A percentile compares a stretch with the other conserved stretches of the same genome.
Evolutionary conservation across 2,797 vertebrate genomes (phyloP).

Genomic region (Myotis pilosus): DNA sequence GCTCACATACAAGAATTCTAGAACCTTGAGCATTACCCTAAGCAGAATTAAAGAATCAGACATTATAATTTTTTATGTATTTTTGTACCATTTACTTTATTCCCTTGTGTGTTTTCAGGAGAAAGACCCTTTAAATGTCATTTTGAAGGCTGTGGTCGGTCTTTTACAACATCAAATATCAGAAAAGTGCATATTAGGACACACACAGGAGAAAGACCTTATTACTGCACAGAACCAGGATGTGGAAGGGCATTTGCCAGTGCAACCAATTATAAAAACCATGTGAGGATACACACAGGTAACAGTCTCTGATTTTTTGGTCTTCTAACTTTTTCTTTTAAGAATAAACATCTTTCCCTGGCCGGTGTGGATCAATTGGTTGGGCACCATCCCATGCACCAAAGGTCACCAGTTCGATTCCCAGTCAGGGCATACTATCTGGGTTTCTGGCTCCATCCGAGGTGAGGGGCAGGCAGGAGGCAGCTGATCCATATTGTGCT

Average conservation of each 20-base stretch:
- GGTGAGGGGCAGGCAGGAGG: no score
- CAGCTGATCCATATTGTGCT: no score
- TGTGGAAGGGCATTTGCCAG: slow-evolving; percentile 98
- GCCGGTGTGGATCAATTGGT: background rate
- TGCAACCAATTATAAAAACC: slow-evolving; percentile 99
- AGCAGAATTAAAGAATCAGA: background rate
- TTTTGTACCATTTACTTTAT: slow-evolving; percentile 42
- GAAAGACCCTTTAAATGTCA: slow-evolving; percentile 99
- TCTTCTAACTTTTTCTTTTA: slow-evolving; percentile 14
- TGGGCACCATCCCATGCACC: no score
- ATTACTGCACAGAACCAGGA: slow-evolving; percentile 98
- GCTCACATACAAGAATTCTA: background rate
- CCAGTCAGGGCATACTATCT: no score
- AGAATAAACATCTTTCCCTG: background rate
- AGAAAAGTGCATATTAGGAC: slow-evolving; percentile 99
- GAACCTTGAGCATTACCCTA: background rate
- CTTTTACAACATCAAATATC: slow-evolving; percentile 99
- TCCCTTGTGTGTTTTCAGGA: slow-evolving; percentile 84
- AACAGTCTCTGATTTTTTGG: slow-evolving; percentile 57
- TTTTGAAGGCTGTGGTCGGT: slow-evolving; percentile 96
- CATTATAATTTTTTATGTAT: background rate
- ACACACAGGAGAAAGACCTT: slow-evolving; percentile 98
- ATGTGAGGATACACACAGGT: slow-evolving; percentile 99
- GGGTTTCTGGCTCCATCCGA: no score
- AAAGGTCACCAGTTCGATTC: background rate